Evolutionary conservation across 37 sponge, comb jelly and placozoan species (phyloP).

Genomic region (Corticium candelabrum): DNA sequence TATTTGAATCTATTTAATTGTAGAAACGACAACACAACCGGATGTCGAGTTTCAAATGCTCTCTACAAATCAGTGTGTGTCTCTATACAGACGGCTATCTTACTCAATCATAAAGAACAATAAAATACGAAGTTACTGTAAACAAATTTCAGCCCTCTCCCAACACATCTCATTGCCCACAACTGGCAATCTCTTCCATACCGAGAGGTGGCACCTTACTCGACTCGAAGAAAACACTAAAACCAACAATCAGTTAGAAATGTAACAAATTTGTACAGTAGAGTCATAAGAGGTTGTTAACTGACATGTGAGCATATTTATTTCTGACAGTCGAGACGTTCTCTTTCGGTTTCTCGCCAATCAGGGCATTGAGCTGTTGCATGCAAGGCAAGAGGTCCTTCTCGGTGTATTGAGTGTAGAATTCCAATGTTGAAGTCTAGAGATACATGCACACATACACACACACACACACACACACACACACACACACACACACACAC

Average conservation of each 20-base stretch:
- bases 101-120: too few relatives aligned
- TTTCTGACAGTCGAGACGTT: slow-evolving; percentile 61
- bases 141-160: too few relatives aligned
- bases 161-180: too few relatives aligned
- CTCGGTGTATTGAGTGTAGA: slow-evolving; percentile 66
- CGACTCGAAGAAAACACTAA: neutral
- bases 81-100: too few relatives aligned
- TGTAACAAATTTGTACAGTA: neutral
- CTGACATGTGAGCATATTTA: slow-evolving; percentile 92
- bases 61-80: too few relatives aligned
- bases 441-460: neutral
- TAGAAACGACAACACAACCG: too few relatives aligned
- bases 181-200: too few relatives aligned
- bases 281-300: neutral
- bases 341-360: slow-evolving; percentile 35
- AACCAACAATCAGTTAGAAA: neutral
- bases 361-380: slow-evolving; percentile 55
- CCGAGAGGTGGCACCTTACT: neutral
- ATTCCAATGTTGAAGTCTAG: slow-evolving; percentile 71
- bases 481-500: too few relatives aligned
- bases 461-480: too few relatives aligned
- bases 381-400: slow-evolving; percentile 53
- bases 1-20: too few relatives aligned
- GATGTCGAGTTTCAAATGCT: too few relatives aligned
- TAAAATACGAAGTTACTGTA: too few relatives aligned